Conservation (phyloP, 1,140 invertebrate species). For the Maconellicoccus hirsutus region DNA sequence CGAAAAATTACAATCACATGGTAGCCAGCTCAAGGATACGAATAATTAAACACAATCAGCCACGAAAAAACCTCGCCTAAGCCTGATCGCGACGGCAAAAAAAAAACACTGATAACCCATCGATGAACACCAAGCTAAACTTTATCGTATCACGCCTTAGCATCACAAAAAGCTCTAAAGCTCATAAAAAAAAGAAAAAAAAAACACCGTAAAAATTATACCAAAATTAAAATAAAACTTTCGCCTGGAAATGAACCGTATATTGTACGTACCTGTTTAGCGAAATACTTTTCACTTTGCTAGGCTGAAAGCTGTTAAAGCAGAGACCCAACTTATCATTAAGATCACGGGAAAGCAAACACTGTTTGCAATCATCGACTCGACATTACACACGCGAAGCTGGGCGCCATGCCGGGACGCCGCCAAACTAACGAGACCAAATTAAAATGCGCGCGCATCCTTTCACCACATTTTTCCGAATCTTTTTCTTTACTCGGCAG, state of each 20-base stretch:
- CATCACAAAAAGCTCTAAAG: too few species aligned
- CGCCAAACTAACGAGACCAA: constrained; percentile 8
- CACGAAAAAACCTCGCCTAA: too few species aligned
- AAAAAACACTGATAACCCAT: too few species aligned
- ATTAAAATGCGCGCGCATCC: constrained; percentile 7
- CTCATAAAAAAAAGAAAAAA: too few species aligned
- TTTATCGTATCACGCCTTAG: too few species aligned
- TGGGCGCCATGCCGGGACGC: constrained; percentile 18
- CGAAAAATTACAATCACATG: too few species aligned
- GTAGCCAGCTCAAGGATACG: too few species aligned
- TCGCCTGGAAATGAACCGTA: neutral
- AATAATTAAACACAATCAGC: too few species aligned
- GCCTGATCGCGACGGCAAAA: too few species aligned
- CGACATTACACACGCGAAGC: constrained; percentile 13
- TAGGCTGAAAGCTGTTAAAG: constrained; percentile 21
- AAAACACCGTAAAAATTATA: too few species aligned
- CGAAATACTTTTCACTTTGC: constrained; percentile 18
- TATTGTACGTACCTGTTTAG: constrained; percentile 1
- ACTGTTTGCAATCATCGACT: constrained; percentile 21
- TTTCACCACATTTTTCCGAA: neutral
- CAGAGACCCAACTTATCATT: constrained; percentile 21
- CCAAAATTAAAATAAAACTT: too few species aligned
- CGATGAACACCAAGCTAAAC: too few species aligned
- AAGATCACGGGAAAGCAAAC: constrained; percentile 18
- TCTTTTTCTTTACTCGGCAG: neutral